phyloP scores from a whole-genome alignment of 2,113 vertebrate genomes.

The Plotosus lineatus region DNA sequence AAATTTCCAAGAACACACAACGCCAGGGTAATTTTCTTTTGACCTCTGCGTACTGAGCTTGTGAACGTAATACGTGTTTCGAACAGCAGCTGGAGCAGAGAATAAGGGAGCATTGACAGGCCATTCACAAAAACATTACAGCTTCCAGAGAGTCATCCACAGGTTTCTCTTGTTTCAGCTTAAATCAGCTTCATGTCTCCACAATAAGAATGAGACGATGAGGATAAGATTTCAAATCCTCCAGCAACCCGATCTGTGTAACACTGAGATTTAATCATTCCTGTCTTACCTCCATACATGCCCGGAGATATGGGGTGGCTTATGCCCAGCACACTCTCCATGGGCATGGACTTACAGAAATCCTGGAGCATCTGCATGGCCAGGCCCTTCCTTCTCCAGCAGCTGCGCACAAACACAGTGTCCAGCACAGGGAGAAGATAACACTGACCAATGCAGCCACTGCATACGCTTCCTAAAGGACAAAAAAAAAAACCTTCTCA shows the following conservation, averaged over 20 bases:
- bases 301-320: slow-evolving; percentile 81
- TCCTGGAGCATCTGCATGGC: slow-evolving; percentile 83
- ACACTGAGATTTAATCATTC: neutral
- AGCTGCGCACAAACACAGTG: slow-evolving; percentile 80
- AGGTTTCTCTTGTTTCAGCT: neutral
- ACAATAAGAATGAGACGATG: neutral
- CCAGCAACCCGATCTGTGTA: neutral
- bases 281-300: slow-evolving; percentile 82
- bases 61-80: no score
- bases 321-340: slow-evolving; percentile 83
- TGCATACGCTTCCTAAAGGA: slow-evolving; percentile 77
- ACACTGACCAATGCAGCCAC: slow-evolving; percentile 63
- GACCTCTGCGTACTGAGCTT: neutral
- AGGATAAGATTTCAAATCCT: no score
- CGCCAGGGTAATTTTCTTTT: neutral
- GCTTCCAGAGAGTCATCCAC: slow-evolving; percentile 4
- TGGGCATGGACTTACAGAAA: slow-evolving; percentile 79
- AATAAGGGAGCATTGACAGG: neutral
- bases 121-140: neutral
- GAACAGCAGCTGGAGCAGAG: neutral
- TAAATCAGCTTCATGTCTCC: slow-evolving; percentile 5
- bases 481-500: neutral
- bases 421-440: slow-evolving; percentile 87
- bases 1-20: neutral
- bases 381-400: slow-evolving; percentile 77